Base-by-base conservation (phyloP, 2,888 invertebrate species). In the Chalcosyrphus nemorum region DNA sequence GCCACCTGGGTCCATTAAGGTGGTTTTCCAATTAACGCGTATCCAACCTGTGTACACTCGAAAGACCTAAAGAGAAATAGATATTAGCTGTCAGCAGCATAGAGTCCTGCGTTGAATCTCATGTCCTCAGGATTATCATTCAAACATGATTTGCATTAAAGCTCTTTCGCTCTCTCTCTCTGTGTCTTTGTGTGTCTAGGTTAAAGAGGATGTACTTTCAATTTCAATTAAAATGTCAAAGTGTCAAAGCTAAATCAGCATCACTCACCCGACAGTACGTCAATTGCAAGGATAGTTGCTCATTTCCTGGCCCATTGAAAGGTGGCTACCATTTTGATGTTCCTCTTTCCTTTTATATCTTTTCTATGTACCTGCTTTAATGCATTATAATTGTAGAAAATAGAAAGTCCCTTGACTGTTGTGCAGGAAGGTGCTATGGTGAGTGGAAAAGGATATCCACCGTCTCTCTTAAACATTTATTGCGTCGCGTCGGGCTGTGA, bases 211-310 rank as follows among this genome's bases (percentile, higher is more conserved):
- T 72, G n/a, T n/a, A 61, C 72, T 66, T 81, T 59, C 70, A 81
- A 75, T 70, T 81, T 81, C 81, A 77, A 82, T 77, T 82, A 77
- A 77, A 82, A 72, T 54, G 71, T 61, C 77, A 32, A 77, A 77
- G 77, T 72, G 77, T 77, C 72, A 77, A 77, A 65, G 76, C 52
- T 68, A 19, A 70, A 65, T 71, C 45, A 29, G 65, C 43, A 52
- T 52, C n/a, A 45, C 21, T 35, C 43, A 13, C 4, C 11, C 7
- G 6, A 27, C 19, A 41, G 13, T 9, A 15, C 19, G 43, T 59
- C 19, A 35, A 52, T 54, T 19, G 15, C 61, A 65, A 38, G 35
- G 76, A 77, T 54, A 54, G 57, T 29, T 71, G 81, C 71, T 82
- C 71, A 72, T 71, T 76, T 81, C 59, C 59, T 71, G 56, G 17